A percentile compares a stretch with the other conserved stretches of the same genome.
Conservation (phyloP, 2,797 vertebrate genomes). For the Chaenodraco wilsoni region DNA sequence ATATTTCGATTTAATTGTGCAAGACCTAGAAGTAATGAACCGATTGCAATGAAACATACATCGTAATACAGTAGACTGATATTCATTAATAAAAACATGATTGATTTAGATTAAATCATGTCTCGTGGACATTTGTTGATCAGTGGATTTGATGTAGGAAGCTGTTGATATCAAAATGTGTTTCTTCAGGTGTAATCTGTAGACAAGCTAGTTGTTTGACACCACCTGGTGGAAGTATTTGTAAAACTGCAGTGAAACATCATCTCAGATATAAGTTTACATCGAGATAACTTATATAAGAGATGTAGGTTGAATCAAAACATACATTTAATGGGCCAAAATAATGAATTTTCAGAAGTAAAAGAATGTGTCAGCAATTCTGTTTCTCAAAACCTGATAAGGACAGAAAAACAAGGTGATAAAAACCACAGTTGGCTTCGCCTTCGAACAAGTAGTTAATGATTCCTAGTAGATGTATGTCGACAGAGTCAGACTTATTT, state of each 20-base stretch:
- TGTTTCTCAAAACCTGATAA: slow-evolving; percentile 5
- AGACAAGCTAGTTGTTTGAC: slow-evolving; percentile 16
- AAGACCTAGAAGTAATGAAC: background rate
- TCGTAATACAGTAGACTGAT: background rate
- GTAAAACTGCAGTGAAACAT: background rate
- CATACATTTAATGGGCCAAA: background rate
- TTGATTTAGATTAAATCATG: background rate
- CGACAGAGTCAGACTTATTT: slow-evolving; percentile 7
- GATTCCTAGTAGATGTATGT: slow-evolving; percentile 28
- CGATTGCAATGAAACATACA: background rate
- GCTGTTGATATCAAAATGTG: background rate
- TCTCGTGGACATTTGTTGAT: background rate
- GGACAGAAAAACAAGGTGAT: background rate
- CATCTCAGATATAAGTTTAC: background rate
- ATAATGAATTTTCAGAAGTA: background rate
- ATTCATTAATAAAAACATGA: background rate
- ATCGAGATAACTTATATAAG: background rate
- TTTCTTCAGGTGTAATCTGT: background rate
- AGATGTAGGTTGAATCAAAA: background rate
- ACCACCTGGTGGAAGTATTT: slow-evolving; percentile 31
- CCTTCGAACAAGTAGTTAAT: slow-evolving; percentile 38
- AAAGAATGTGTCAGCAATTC: background rate
- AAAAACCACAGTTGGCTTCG: background rate
- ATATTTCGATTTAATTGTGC: background rate
- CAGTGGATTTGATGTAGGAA: background rate